phyloP scores from a whole-genome alignment of 2,797 vertebrate genomes.

The Urophycis tenuis region DNA sequence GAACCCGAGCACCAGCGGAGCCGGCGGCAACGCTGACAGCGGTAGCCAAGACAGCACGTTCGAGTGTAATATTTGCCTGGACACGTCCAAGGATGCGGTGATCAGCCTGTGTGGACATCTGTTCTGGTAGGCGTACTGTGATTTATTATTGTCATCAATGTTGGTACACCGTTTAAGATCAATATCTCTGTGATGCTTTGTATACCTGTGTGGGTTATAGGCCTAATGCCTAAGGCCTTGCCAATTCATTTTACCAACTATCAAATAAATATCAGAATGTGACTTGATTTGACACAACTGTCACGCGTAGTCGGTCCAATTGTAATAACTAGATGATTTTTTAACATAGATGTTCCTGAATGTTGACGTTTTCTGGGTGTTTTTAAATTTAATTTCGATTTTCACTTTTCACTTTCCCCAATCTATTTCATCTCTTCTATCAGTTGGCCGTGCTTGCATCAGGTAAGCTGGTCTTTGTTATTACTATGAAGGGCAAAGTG shows the following conservation, averaged over 20 bases:
- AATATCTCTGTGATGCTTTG: neutral
- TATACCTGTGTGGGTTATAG: neutral
- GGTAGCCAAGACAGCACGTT: slow-evolving; percentile 91
- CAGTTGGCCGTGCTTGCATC: slow-evolving; percentile 99
- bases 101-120: slow-evolving; percentile 98
- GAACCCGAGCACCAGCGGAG: slow-evolving; percentile 73
- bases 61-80: slow-evolving; percentile 97
- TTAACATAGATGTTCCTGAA: neutral
- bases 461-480: slow-evolving; percentile 73
- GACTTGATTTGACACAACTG: neutral
- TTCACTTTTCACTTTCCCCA: slow-evolving; percentile 15
- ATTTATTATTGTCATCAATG: neutral
- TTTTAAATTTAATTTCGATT: slow-evolving; percentile 25
- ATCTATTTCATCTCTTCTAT: neutral
- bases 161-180: neutral
- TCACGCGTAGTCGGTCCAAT: neutral
- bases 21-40: slow-evolving; percentile 77
- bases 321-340: neutral
- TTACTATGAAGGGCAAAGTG: slow-evolving; percentile 31
- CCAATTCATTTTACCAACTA: neutral
- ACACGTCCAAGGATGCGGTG: slow-evolving; percentile 97
- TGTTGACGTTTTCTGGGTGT: neutral
- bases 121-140: slow-evolving; percentile 78
- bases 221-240: too few species aligned
- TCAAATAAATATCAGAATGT: neutral